Conservation (phyloP, 2,888 invertebrate species). For the Drosophila bunnanda region DNA sequence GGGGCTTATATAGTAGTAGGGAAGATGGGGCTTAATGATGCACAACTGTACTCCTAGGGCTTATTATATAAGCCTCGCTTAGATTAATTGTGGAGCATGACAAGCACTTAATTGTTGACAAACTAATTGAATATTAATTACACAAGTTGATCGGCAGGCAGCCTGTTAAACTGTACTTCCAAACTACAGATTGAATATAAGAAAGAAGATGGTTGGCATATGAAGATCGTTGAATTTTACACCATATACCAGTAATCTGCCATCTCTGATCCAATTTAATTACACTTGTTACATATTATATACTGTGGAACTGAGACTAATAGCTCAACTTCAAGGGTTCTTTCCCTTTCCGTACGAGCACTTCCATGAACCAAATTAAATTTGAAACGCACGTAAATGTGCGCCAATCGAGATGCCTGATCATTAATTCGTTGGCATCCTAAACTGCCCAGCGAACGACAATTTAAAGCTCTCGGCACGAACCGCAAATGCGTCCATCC, state of each 20-base stretch:
- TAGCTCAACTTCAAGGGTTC: neutral
- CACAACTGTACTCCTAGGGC: conserved; percentile 32
- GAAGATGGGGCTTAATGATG: conserved; percentile 2
- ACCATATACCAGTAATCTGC: neutral
- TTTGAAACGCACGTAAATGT: conserved; percentile 21
- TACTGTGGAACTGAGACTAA: neutral
- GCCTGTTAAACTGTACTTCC: conserved; percentile 3
- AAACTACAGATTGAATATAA: neutral
- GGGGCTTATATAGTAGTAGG: neutral
- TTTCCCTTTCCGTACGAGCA: conserved; percentile 19
- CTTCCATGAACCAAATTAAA: conserved; percentile 27
- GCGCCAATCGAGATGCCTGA: conserved; percentile 22
- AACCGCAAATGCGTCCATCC: conserved; percentile 59
- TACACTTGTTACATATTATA: neutral
- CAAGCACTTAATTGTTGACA: conserved; percentile 18
- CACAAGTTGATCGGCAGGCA: neutral
- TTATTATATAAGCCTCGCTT: conserved; percentile 8
- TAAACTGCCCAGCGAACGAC: conserved; percentile 54
- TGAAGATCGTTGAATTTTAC: neutral
- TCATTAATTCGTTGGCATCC: conserved; percentile 61
- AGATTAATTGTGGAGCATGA: conserved; percentile 13
- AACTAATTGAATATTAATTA: conserved; percentile 27
- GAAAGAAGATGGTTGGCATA: neutral
- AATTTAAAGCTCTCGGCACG: conserved; percentile 71
- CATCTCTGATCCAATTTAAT: neutral